A percentile compares a stretch with the other conserved stretches of the same genome.
phyloP scores from a whole-genome alignment of 2,113 vertebrate species.

The Bettongia penicillata region DNA sequence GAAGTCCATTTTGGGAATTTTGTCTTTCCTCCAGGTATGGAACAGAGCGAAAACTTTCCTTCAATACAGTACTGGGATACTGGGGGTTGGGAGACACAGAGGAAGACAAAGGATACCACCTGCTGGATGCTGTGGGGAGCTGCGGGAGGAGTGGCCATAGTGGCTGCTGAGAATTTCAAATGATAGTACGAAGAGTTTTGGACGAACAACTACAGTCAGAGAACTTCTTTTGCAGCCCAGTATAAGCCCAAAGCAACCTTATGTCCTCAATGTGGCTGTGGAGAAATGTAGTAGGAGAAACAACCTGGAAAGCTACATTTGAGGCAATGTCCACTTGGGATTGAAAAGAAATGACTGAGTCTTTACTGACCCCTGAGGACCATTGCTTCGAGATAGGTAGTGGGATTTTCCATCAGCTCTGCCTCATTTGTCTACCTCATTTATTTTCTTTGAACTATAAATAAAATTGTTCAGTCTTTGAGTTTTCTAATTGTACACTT shows the following conservation, averaged over 20 bases:
- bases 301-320: background rate
- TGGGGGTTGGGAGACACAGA: background rate
- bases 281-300: background rate
- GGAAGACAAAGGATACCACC: background rate
- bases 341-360: background rate
- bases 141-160: background rate
- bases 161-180: background rate
- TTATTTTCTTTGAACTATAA: background rate
- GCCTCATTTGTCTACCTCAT: background rate
- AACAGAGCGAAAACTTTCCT: background rate
- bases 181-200: background rate
- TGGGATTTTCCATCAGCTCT: background rate
- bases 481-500: background rate
- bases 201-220: background rate
- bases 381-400: background rate
- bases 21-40: background rate
- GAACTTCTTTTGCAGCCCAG: background rate
- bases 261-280: background rate
- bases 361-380: background rate
- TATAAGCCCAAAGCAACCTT: background rate
- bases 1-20: background rate
- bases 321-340: background rate
- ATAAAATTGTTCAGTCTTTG: background rate
- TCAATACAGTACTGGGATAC: background rate
- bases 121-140: background rate